Conservation (phyloP, 2,888 invertebrate genomes). For the Mayetiola destructor region DNA sequence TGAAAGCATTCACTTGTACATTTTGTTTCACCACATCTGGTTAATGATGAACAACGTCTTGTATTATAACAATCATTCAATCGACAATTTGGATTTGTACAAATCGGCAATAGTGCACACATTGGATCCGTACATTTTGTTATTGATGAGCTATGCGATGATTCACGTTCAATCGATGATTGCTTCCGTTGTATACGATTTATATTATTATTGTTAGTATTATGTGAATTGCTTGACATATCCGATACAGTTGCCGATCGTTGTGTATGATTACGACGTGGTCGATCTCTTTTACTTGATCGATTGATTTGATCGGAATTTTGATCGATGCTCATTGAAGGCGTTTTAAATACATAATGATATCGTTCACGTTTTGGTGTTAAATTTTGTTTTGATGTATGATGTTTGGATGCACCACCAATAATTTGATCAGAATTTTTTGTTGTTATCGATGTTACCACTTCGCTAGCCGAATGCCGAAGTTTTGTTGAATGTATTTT, state of each 20-base stretch:
- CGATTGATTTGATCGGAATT: neutral
- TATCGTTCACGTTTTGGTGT: constrained; percentile 13
- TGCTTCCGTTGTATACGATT: constrained; percentile 28
- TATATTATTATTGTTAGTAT: constrained; percentile 20
- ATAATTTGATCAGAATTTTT: too few species aligned
- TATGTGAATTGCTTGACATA: constrained; percentile 30
- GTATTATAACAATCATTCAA: constrained; percentile 27
- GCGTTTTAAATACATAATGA: constrained; percentile 15
- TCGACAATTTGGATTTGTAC: constrained; percentile 35
- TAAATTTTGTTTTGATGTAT: neutral
- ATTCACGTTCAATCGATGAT: constrained; percentile 31
- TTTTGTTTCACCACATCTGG: constrained; percentile 16
- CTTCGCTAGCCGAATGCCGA: constrained; percentile 33
- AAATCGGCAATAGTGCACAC: constrained; percentile 33
- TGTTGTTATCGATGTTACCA: constrained; percentile 24
- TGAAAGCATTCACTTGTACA: constrained; percentile 28
- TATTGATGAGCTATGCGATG: constrained; percentile 29
- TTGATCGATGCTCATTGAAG: constrained; percentile 16
- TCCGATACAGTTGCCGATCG: constrained; percentile 35
- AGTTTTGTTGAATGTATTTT: constrained; percentile 28
- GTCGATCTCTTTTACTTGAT: constrained; percentile 27
- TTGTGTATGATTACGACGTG: constrained; percentile 34
- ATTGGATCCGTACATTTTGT: constrained; percentile 34
- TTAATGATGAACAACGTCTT: constrained; percentile 18
- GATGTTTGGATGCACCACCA: constrained; percentile 21